Evolutionary conservation across 2,797 vertebrate species (phyloP), one percentile per base, ranked within the genome.

Genomic region (Lacerta agilis): DNA sequence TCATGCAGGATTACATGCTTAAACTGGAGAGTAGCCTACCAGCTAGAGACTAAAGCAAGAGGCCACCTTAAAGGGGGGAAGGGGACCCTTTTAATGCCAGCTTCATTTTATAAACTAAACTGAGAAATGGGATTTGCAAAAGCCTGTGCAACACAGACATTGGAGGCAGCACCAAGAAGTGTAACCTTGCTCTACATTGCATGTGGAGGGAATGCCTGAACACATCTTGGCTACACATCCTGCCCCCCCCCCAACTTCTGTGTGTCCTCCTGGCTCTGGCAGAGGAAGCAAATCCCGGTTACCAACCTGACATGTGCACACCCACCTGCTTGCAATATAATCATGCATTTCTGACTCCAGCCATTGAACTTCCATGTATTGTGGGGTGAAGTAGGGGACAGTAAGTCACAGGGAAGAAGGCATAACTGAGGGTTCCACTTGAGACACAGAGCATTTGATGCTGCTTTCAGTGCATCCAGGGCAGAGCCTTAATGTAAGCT

Each of bases 11-110:
- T 66, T 38, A 27, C 72, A 25, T 87, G 61, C 36, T 67, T 80
- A 85, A 80, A 36, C 58, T 29, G 8, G 78, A 81, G 29, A 45
- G 85, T 6, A 58, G 72, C 36, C 85, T 89, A n/a, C 36, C 79
- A 76, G 71, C 17, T 33, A 81, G 43, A 55, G 58, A 11, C 43
- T 77, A 29, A 80, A 18, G 17, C 20, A 11, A 29, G 49, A 23
- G 43, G n/a, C 36, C 23, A 71, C 18, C 25, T 15, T 55, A 4
- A 76, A 77, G 7, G 49, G 18, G 43, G 49, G 27, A 9, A 41
- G 17, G 1, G 29, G 58, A n/a, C 3, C 8, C 10, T 79, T 79
- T 90, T 55, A 75, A 79, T 43, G 58, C 15, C 58, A 58, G 11
- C 43, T 67, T 67, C 6, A 2, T 11, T 76, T 66, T 67, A 17